Evolutionary conservation across 2,113 vertebrate genomes (phyloP).

Genomic region (Mugil cephalus): DNA sequence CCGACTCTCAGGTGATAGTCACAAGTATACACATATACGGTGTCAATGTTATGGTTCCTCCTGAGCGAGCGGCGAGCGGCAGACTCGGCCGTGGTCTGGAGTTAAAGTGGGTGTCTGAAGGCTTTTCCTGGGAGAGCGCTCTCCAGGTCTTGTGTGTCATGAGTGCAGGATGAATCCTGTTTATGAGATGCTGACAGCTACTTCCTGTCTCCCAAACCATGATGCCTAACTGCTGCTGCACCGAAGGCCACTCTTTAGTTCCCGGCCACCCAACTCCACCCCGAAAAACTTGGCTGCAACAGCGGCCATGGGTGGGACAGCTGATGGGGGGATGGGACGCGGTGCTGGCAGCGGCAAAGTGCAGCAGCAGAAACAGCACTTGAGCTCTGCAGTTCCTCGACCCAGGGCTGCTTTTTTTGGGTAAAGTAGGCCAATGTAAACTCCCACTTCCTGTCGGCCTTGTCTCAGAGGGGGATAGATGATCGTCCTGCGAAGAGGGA

Average conservation of each 20-base stretch:
- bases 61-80: slow-evolving; percentile 13
- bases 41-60: slow-evolving; percentile 16
- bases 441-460: slow-evolving; percentile 84
- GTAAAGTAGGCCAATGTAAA: slow-evolving; percentile 84
- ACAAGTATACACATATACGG: slow-evolving; percentile 26
- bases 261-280: slow-evolving; percentile 71
- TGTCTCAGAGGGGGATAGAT: slow-evolving; percentile 81
- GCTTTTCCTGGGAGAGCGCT: slow-evolving; percentile 56
- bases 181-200: slow-evolving; percentile 84
- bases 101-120: slow-evolving; percentile 25
- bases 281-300: slow-evolving; percentile 50
- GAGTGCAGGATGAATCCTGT: slow-evolving; percentile 78
- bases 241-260: slow-evolving; percentile 60
- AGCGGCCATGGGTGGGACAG: slow-evolving; percentile 76
- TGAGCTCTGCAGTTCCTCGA: slow-evolving; percentile 62
- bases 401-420: slow-evolving; percentile 68
- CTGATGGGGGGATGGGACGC: slow-evolving; percentile 66
- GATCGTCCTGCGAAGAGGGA: slow-evolving; percentile 80
- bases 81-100: slow-evolving; percentile 20
- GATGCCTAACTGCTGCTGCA: slow-evolving; percentile 68
- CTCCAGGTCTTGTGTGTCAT: slow-evolving; percentile 64
- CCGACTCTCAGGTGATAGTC: slow-evolving; percentile 52
- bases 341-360: slow-evolving; percentile 56
- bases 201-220: slow-evolving; percentile 82
- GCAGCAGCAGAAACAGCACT: slow-evolving; percentile 61